Evolutionary conservation across 2,797 vertebrate genomes (phyloP).

Genomic region (Emys orbicularis): DNA sequence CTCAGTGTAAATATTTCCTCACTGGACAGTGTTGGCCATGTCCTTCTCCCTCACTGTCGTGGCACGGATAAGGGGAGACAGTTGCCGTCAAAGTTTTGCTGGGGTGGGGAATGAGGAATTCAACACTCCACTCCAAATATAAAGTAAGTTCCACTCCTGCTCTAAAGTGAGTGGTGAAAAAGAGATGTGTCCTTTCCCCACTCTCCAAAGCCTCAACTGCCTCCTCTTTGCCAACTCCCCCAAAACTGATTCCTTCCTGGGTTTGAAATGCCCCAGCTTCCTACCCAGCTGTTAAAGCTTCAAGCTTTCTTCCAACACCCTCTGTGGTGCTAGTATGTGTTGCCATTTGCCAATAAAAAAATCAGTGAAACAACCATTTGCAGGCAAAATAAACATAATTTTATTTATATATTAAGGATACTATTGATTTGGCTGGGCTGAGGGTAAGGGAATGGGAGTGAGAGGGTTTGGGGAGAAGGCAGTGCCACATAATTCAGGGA

Average conservation of each 20-base stretch:
- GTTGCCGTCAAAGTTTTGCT: not conserved
- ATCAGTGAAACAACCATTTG: not conserved
- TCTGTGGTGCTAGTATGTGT: not conserved
- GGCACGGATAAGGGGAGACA: not conserved
- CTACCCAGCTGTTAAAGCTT: not conserved
- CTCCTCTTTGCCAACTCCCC: not conserved
- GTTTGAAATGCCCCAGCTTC: not conserved
- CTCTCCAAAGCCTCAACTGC: not conserved
- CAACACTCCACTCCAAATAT: not conserved
- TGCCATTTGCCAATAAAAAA: not conserved
- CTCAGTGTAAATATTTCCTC: not conserved
- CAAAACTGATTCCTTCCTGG: not conserved
- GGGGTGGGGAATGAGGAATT: not conserved
- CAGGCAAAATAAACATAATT: not conserved
- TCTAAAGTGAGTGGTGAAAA: not conserved
- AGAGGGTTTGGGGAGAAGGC: not conserved
- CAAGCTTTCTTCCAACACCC: not conserved
- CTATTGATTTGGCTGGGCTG: not conserved
- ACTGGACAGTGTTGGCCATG: not conserved
- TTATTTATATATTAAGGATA: not conserved
- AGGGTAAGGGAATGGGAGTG: not conserved
- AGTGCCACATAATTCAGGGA: not conserved
- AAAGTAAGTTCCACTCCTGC: not conserved
- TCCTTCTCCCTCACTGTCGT: not conserved
- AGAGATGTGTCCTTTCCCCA: not conserved